Conservation (phyloP, 2,888 invertebrate species). For the Serripes groenlandicus region DNA sequence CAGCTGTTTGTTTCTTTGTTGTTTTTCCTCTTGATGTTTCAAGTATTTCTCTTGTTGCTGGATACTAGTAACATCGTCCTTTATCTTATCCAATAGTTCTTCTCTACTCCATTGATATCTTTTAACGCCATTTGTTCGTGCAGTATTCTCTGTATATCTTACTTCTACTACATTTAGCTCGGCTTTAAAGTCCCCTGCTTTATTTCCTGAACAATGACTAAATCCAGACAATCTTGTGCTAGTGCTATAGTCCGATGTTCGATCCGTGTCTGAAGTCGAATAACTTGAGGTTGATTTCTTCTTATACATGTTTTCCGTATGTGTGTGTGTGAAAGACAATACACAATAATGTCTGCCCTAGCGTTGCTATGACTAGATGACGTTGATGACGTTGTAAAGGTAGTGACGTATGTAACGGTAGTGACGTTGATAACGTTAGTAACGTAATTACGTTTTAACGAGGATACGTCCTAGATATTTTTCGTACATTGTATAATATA, state of each 20-base stretch:
- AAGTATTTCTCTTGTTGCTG: not conserved
- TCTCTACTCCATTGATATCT: not conserved
- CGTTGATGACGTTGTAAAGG: not conserved
- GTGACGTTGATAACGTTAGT: not conserved
- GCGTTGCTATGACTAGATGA: too few species aligned
- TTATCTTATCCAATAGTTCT: not conserved
- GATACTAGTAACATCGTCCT: not conserved
- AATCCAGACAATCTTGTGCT: not conserved
- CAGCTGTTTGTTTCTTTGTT: conserved; percentile 3
- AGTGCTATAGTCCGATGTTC: not conserved
- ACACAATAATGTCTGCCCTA: too few species aligned
- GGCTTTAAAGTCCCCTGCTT: not conserved
- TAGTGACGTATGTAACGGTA: not conserved
- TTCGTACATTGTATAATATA: too few species aligned
- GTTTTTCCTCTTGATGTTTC: conserved; percentile 17
- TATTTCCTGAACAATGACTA: conserved; percentile 1
- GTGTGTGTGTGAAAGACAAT: not conserved
- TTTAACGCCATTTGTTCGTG: not conserved
- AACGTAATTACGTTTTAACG: not conserved
- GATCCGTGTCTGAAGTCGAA: not conserved
- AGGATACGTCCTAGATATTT: too few species aligned
- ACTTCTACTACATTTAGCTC: not conserved
- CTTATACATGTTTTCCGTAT: not conserved
- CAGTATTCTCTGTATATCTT: not conserved
- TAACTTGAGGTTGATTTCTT: not conserved